Base-by-base conservation (phyloP, 2,113 vertebrate genomes). In the Eira barbara region DNA sequence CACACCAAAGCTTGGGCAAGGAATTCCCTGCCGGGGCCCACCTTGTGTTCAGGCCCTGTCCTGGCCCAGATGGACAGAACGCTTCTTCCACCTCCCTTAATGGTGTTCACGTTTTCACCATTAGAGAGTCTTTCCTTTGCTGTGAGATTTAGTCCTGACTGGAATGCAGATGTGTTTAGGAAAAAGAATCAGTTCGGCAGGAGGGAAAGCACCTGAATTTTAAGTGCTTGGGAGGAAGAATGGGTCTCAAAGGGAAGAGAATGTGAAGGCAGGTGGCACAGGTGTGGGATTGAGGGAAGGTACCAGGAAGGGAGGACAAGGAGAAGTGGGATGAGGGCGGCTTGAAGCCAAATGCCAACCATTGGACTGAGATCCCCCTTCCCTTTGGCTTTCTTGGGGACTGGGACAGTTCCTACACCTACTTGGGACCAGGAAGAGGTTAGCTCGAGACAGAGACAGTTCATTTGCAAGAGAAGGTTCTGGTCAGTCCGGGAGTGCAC, bases 11-110 rank as follows among this genome's bases (percentile, higher is more conserved):
- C 63, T 25, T 20, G 31, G 89, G 47, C 20, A 63, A 67, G 18
- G 36, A 5, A 12, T 21, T 69, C 59, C 23, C 57, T 15, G 20
- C 61, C 31, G 8, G 86, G 42, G 49, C n/a, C 42, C 36, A 69
- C 71, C 71, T 52, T 21, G 18, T 47, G 55, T 34, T 17, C 3
- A 29, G 57, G 39, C 34, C 42, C 7, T 39, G 55, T 49, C 34
- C 63, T 76, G 65, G 47, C 61, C 14, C n/a, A 34, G 1, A 10
- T 2, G 55, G 57, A 29, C 9, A 5, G 0, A 29, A 0, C 0
- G 0, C 11, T 57, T 31, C 76, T 69, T 67, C 84, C 21, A 0
- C 80, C 29, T 2, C 5, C 42, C 47, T 17, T 13, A 0, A 18
- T 18, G 27, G 27, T 2, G 49, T 39, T 69, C n/a, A 7, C 2